Conservation (phyloP, 2,888 invertebrate genomes). For the Pristionchus exspectatus region DNA sequence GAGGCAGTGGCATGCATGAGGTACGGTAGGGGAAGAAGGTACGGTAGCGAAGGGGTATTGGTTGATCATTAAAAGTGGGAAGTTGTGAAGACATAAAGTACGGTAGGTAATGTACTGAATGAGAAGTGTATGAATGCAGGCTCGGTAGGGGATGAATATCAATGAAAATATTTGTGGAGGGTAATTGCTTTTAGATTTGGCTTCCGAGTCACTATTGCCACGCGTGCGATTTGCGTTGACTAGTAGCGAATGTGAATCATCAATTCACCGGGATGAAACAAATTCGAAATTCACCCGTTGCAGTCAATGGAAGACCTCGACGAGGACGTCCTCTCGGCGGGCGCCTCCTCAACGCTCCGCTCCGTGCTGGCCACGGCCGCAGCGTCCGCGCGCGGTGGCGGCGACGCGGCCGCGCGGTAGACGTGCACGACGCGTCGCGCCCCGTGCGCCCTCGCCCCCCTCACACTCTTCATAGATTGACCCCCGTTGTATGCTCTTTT, state of each 20-base stretch:
- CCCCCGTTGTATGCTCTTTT: not conserved
- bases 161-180: not conserved
- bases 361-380: constrained; percentile 38
- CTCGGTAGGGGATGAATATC: not conserved
- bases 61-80: not conserved
- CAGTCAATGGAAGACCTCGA: constrained; percentile 30
- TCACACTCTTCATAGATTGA: not conserved
- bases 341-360: constrained; percentile 38
- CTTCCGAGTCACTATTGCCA: too few relatives aligned
- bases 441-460: not conserved
- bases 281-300: not conserved
- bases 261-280: not conserved
- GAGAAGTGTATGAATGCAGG: not conserved
- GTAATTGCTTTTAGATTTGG: too few relatives aligned
- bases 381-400: not conserved
- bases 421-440: not conserved
- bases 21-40: constrained; percentile 8
- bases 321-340: constrained; percentile 40
- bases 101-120: not conserved
- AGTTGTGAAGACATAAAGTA: too few relatives aligned
- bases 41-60: too few relatives aligned
- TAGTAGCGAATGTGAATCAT: not conserved
- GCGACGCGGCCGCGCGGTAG: not conserved
- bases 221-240: too few relatives aligned
- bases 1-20: constrained; percentile 5